These are phyloP conservation scores for Mycalesis mineus DNA, from an alignment of 2,888 invertebrate genomes.

Conservation along the genomic window DNA sequence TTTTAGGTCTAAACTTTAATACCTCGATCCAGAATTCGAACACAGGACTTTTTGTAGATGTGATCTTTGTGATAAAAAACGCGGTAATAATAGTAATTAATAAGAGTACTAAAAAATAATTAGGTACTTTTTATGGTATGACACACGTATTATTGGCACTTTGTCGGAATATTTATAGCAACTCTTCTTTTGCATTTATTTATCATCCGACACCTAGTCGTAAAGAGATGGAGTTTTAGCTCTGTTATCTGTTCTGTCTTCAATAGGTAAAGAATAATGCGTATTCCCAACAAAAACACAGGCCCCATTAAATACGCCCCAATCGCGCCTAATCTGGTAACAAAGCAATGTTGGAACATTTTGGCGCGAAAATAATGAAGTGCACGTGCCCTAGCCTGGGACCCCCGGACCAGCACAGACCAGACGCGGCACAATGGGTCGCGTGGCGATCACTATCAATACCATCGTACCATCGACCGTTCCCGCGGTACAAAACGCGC, in stretches of 20 bases:
- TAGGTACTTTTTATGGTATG: no score
- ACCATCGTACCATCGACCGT: constrained; percentile 38
- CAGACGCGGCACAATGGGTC: constrained; percentile 43
- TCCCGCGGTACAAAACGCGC: constrained; percentile 50
- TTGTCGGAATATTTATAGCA: no score
- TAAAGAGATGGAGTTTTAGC: background rate
- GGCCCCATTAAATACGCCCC: constrained; percentile 37
- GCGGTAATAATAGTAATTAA: no score
- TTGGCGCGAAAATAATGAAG: constrained; percentile 77
- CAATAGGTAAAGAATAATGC: constrained; percentile 9
- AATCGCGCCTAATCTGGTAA: constrained; percentile 74
- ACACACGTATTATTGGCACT: no score
- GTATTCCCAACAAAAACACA: constrained; percentile 28
- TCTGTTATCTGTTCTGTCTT: background rate
- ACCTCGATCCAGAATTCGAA: no score
- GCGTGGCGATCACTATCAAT: constrained; percentile 70
- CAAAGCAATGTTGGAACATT: constrained; percentile 75
- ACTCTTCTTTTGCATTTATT: background rate
- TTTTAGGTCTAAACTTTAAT: no score
- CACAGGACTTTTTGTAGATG: no score
- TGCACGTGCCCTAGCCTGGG: constrained; percentile 56
- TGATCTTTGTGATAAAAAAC: no score
- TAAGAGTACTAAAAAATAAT: no score
- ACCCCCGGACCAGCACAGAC: constrained; percentile 20
- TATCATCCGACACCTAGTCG: background rate